A percentile compares a stretch with the other conserved stretches of the same genome.
These are phyloP conservation scores for Channallabes apus DNA, from an alignment of 2,797 vertebrate genomes.

Conservation along the genomic window DNA sequence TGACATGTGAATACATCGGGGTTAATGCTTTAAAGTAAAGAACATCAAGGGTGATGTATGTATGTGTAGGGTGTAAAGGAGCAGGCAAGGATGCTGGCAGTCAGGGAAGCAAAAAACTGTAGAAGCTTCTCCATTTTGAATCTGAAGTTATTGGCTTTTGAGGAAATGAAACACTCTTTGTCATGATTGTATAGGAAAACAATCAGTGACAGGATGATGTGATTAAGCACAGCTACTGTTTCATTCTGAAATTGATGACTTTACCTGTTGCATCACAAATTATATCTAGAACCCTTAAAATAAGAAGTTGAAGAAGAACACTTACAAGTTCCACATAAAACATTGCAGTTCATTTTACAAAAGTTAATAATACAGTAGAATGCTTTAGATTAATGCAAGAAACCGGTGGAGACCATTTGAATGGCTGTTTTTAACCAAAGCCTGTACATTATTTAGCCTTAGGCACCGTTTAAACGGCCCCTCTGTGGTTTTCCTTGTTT, in stretches of 20 bases:
- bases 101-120: background rate
- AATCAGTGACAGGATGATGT: background rate
- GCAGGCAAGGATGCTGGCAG: background rate
- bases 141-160: background rate
- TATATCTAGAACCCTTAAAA: background rate
- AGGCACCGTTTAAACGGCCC: background rate
- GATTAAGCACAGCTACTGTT: background rate
- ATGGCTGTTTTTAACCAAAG: background rate
- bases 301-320: background rate
- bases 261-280: background rate
- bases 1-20: conserved; percentile 65
- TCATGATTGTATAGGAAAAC: background rate
- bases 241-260: background rate
- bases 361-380: background rate
- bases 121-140: background rate
- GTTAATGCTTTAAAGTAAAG: conserved; percentile 59
- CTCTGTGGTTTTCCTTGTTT: background rate
- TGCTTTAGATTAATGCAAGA: background rate
- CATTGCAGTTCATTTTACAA: background rate
- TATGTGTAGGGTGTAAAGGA: conserved; percentile 12
- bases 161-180: background rate
- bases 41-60: conserved; percentile 42
- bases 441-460: background rate
- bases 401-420: background rate
- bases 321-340: background rate